Evolutionary conservation across 2,797 vertebrate genomes (phyloP), one percentile per base, ranked within the genome.

Genomic region (Pangasius larnaudii): DNA sequence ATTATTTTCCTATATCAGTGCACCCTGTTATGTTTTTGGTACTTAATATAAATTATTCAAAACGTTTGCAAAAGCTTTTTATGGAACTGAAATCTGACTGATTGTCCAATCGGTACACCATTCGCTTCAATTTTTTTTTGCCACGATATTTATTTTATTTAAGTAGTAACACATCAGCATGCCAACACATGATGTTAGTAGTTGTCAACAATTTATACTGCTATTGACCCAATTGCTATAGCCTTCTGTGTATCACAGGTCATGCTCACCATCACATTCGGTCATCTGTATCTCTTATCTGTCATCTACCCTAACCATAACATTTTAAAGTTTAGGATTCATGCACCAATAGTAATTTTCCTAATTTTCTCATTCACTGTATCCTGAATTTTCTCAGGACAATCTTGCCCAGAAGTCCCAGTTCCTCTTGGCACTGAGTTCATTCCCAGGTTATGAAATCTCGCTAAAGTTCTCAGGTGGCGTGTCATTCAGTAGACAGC

Each of bases 401-500:
- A 56, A 30, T 49, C 58, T 67, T 33, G 7, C 53, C 58, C 56
- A 33, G 42, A 61, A 72, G 42, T 72, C 59, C 42, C 30, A 11
- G 56, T 80, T 88, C 84, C 27, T 61, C 10, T 46, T 69, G 86
- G 65, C 49, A 46, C 33, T 22, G 36, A 81, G 87, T 85, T 88
- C 77, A 86, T 71, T 86, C 84, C 79, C 67, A 71, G 88, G 88
- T 86, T 85, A 72, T 72, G 36, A 85, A 80, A 86, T 82, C 88
- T 85, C 24, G 75, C 87, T 88, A 80, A 71, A 80, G 88, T 88
- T 88, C 84, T 88, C 86, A 61, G 65, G 86, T 86, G 79, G 79
- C 30, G 24, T 88, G 89, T 88, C 89, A 86, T 86, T 84, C 83
- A 30, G 39, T 72, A 86, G 84, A 84, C 89, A 90, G 85, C 61